Percentiles rank a stretch among this genome's conserved stretches.
Evolutionary conservation across 1,140 invertebrate genomes (phyloP).

Genomic region (Scaptomyza hsui): DNA sequence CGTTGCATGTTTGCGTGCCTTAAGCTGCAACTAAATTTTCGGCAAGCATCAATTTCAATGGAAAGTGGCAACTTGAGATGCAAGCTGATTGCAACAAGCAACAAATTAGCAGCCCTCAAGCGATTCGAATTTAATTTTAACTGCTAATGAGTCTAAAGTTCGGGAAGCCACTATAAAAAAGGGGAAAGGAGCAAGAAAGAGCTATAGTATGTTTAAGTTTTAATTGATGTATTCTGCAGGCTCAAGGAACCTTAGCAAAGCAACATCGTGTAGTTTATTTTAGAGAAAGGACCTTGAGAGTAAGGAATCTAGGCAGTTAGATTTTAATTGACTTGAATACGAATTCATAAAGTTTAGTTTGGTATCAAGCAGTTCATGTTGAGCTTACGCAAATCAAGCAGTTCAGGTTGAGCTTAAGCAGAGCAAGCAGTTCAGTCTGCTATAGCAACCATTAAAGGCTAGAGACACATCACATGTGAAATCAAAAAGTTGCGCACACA

Average conservation of each 20-base stretch:
- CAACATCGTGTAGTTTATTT: no score
- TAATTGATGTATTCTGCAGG: no score
- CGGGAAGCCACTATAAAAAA: not conserved
- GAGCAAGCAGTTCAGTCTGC: not conserved
- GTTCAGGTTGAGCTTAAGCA: no score
- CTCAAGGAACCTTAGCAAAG: no score
- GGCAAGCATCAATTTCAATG: slow-evolving; percentile 4
- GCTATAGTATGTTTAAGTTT: no score
- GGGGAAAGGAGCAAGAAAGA: not conserved
- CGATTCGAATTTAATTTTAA: not conserved
- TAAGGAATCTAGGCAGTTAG: no score
- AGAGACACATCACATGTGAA: slow-evolving; percentile 59
- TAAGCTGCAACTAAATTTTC: slow-evolving; percentile 3
- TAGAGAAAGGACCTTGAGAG: no score
- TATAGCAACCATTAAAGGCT: no score
- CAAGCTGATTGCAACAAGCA: not conserved
- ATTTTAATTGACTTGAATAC: no score
- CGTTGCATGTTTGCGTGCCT: slow-evolving; percentile 4
- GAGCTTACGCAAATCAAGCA: no score
- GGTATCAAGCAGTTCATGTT: no score
- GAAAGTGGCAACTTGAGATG: slow-evolving; percentile 3
- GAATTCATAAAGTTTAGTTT: no score
- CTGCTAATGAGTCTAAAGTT: slow-evolving; percentile 7
- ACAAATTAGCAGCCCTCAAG: slow-evolving; percentile 4
- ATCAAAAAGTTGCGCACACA: slow-evolving; percentile 74